Conservation (phyloP, 1,140 invertebrate species). For the Meloidogyne floridensis region DNA sequence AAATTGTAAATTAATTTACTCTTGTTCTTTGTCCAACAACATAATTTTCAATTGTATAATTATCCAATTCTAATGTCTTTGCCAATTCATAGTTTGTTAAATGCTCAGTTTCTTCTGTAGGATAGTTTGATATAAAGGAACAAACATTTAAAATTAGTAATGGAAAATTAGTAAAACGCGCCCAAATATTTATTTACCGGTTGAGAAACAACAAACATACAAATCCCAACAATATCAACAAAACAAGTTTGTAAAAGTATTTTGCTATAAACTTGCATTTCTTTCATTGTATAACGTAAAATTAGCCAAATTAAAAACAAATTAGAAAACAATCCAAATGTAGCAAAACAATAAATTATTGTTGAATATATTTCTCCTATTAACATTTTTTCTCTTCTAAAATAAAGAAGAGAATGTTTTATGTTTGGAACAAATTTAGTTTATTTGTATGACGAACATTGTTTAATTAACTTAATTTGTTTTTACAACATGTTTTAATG, state of each 20-base stretch:
- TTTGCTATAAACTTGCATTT: slow-evolving; percentile 13
- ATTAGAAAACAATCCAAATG: slow-evolving; percentile 4
- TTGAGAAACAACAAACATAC: too few species aligned
- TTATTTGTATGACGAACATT: too few species aligned
- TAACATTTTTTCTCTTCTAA: too few species aligned
- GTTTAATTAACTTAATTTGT: too few species aligned
- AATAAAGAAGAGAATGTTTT: too few species aligned
- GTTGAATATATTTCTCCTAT: background rate
- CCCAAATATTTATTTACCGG: background rate
- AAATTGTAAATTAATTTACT: background rate
- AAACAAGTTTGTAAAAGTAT: slow-evolving; percentile 13
- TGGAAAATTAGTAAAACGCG: too few species aligned
- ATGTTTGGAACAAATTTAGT: too few species aligned
- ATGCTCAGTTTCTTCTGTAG: background rate
- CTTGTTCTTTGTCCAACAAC: background rate
- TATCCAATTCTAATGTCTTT: background rate
- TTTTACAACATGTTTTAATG: too few species aligned
- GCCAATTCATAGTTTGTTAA: slow-evolving; percentile 9
- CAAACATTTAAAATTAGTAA: background rate
- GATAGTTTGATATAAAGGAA: background rate
- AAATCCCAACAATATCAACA: background rate
- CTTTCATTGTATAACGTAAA: background rate
- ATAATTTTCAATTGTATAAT: background rate
- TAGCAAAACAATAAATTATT: background rate
- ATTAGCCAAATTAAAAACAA: background rate